Evolutionary conservation across 92 coral and sea anemone genomes (phyloP), one percentile per base, ranked within the genome.

Genomic region (Paragorgia papillata): DNA sequence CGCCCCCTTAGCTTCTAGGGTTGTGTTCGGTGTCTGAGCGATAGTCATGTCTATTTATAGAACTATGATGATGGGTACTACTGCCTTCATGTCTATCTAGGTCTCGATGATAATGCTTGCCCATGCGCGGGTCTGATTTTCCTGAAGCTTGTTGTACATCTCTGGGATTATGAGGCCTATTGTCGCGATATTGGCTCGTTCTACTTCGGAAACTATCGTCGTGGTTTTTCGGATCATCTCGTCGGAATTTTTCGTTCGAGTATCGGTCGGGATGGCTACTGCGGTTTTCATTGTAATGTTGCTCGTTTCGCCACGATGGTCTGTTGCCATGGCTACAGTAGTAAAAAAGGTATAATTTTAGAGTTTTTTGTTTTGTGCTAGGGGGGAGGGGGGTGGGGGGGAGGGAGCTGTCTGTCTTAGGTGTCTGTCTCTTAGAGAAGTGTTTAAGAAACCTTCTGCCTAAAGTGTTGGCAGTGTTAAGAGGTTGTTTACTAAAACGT

Each of bases 201-300:
- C 57, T 51, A 35, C 21, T 67, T 25, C 74, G 74, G 57, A 67
- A 67, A 67, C 33, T 31, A 32, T 67, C 74, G 57, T 44, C 57
- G 62, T 89, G 89, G 76, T 83, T 89, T 79, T 91, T 82, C 46
- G 86, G 84, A 44, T 90, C 89, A 7, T 74, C 86, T 84, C 78
- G 79, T 48, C 82, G 74, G 34, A 70, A 66, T 44, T 88, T 88
- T 62, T 88, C 92, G 82, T 77, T 61, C 18, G 91, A 61, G 34
- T 67, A 41, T 46, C 74, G 57, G 8, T 67, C 74, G 74, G 32
- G 20, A 34, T 67, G 51, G n/a, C 25, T 29, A 44, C 44, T 65
- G 2, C 71, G 71, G 39, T 37, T 65, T 13, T 65, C 71, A 40
- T 40, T 33, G 29, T 46, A 46, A 15, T 46, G 12, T 46, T 67